Percentiles rank a stretch among this genome's conserved stretches.
Evolutionary conservation across 2,888 invertebrate species (phyloP).

Genomic region (Siphlonurus alternatus): DNA sequence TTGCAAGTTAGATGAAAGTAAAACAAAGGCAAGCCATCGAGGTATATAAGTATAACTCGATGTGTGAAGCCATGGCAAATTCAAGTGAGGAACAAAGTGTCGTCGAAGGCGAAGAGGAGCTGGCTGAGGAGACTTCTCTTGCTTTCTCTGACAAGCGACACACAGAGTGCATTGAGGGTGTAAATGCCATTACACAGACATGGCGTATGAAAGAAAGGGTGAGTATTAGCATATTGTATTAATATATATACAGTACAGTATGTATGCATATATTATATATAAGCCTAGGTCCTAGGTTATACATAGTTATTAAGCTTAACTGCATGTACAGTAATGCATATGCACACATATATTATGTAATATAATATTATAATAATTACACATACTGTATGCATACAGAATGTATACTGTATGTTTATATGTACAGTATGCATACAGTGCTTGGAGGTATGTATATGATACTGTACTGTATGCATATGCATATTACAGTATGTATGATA

Average conservation of each 20-base stretch:
- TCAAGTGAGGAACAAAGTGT: not conserved
- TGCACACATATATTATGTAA: not conserved
- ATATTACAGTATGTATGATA: too few species aligned
- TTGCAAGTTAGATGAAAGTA: not conserved
- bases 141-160: conserved; percentile 60
- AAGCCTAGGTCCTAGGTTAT: too few species aligned
- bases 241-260: too few species aligned
- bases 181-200: conserved; percentile 47
- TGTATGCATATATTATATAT: too few species aligned
- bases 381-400: too few species aligned
- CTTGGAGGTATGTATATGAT: too few species aligned
- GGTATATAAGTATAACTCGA: not conserved
- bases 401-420: too few species aligned
- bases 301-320: too few species aligned
- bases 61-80: not conserved
- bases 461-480: too few species aligned
- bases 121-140: conserved; percentile 19
- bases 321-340: not conserved
- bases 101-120: not conserved
- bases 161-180: conserved; percentile 50
- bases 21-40: not conserved
- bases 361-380: conserved; percentile 4
- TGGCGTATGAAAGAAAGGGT: conserved; percentile 92
- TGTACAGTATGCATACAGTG: too few species aligned
- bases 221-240: conserved; percentile 17